Percentiles rank a stretch among this genome's conserved stretches.
Evolutionary conservation across 2,113 vertebrate genomes (phyloP).

Genomic region (Regulus satrapa): DNA sequence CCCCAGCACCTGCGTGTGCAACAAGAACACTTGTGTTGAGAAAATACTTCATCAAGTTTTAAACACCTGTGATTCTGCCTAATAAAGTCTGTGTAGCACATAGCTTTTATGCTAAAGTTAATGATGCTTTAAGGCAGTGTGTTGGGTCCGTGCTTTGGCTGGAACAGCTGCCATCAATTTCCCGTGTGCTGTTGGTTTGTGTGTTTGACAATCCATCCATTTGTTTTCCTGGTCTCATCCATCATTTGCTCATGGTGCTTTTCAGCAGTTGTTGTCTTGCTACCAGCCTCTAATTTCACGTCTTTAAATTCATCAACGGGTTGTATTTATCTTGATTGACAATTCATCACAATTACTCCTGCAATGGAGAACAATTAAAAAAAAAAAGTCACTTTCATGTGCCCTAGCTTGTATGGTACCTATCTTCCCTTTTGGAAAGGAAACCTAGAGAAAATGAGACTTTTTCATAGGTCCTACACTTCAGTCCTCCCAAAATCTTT

Average conservation of each 20-base stretch:
- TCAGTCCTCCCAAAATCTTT: not conserved
- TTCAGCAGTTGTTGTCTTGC: not conserved
- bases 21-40: not conserved
- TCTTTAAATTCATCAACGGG: not conserved
- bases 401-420: not conserved
- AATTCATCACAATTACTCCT: conserved; percentile 8
- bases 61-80: conserved; percentile 25
- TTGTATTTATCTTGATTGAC: not conserved
- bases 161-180: conserved; percentile 48
- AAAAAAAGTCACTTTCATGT: not conserved
- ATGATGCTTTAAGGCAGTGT: conserved; percentile 29
- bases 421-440: not conserved
- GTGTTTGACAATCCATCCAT: conserved; percentile 32
- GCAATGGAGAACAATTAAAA: not conserved
- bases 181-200: not conserved
- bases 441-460: not conserved
- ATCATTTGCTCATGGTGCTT: not conserved
- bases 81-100: conserved; percentile 15
- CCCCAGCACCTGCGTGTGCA: not conserved
- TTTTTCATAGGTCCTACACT: not conserved
- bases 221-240: conserved; percentile 20
- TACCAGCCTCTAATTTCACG: not conserved
- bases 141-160: not conserved
- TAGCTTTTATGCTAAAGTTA: conserved; percentile 32
- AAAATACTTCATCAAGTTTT: conserved; percentile 5